A percentile compares a stretch with the other conserved stretches of the same genome.
These are phyloP conservation scores for Elachura formosa DNA, from an alignment of 2,113 vertebrate species.

Conservation along the genomic window DNA sequence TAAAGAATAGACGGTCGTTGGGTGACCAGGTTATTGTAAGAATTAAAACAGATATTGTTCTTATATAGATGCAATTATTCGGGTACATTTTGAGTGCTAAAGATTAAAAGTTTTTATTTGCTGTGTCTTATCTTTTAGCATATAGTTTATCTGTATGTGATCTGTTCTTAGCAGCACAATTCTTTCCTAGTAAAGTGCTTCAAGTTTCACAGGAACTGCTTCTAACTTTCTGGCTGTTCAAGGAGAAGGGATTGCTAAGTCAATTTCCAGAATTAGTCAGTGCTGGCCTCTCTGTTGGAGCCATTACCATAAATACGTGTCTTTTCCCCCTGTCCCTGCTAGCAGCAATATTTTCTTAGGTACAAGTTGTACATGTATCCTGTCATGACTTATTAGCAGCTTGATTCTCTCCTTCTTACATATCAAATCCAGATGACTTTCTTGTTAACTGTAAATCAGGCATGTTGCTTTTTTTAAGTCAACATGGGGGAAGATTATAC, in stretches of 20 bases:
- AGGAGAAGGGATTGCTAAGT: not conserved
- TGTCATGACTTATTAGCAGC: not conserved
- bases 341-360: not conserved
- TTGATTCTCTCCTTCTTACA: not conserved
- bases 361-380: not conserved
- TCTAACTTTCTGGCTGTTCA: not conserved
- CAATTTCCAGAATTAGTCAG: not conserved
- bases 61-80: not conserved
- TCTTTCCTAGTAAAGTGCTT: not conserved
- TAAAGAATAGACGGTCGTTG: not conserved
- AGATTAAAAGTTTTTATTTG: not conserved
- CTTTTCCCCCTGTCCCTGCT: not conserved
- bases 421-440: conserved; percentile 34
- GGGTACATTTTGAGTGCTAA: not conserved
- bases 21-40: not conserved
- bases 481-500: not conserved
- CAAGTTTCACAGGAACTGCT: not conserved
- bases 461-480: not conserved
- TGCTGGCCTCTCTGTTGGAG: not conserved
- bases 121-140: not conserved
- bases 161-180: not conserved
- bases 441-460: not conserved
- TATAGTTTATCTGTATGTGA: not conserved
- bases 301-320: not conserved
- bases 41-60: not conserved